Evolutionary conservation across 2,797 vertebrate species (phyloP).

Genomic region (Psittacula derbiana): DNA sequence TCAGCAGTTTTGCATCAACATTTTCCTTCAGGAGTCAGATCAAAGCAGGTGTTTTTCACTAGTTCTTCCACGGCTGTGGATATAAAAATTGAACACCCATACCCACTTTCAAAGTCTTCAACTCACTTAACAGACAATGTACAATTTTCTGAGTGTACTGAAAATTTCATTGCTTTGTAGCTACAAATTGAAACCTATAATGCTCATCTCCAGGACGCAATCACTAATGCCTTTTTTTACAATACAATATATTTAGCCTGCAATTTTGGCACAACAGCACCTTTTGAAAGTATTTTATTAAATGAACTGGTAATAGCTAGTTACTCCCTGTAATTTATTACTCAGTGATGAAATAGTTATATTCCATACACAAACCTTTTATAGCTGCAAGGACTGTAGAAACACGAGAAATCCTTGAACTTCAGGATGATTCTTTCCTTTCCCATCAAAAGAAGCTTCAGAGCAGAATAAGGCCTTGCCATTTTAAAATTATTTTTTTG

Average conservation of each 20-base stretch:
- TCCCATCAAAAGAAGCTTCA: not conserved
- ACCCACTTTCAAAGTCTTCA: conserved; percentile 48
- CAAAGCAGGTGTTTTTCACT: conserved; percentile 20
- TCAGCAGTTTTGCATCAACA: conserved; percentile 14
- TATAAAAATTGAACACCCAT: conserved; percentile 19
- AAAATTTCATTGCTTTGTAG: conserved; percentile 45
- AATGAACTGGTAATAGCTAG: conserved; percentile 32
- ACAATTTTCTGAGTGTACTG: conserved; percentile 59
- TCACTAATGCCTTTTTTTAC: conserved; percentile 30
- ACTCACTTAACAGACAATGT: conserved; percentile 33
- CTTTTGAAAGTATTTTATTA: conserved; percentile 34
- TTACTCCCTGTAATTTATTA: conserved; percentile 7
- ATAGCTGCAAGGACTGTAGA: not conserved
- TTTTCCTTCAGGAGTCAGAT: conserved; percentile 50
- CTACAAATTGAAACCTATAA: conserved; percentile 52
- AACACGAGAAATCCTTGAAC: not conserved
- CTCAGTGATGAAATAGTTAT: conserved; percentile 1
- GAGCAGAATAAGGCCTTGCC: not conserved
- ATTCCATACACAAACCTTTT: conserved; percentile 1
- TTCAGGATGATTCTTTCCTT: not conserved
- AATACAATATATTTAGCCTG: conserved; percentile 7
- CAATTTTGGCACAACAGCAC: not conserved
- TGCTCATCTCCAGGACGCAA: conserved; percentile 38
- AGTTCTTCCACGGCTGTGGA: not conserved
- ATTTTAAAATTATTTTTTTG: not conserved